Percentiles rank a stretch among this genome's conserved stretches.
Conservation (phyloP, 2,888 invertebrate species). For the Dendrolimus houi region DNA sequence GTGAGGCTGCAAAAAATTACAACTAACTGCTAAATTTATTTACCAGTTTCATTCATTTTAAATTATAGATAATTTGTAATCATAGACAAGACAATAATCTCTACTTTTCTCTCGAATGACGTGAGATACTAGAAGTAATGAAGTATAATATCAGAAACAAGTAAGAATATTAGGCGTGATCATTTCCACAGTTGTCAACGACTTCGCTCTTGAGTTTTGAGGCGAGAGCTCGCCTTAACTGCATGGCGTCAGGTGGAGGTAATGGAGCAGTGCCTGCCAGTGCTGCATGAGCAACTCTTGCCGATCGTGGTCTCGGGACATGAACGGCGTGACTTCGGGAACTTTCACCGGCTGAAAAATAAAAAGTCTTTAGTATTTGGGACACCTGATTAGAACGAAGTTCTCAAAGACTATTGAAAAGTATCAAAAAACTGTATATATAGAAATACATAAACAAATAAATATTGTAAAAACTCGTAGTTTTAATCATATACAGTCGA, state of each 20-base stretch:
- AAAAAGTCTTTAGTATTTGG: neutral
- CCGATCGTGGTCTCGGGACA: conserved; percentile 81
- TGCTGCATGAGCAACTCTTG: conserved; percentile 82
- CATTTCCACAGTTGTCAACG: conserved; percentile 63
- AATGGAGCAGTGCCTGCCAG: conserved; percentile 71
- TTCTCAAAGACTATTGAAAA: neutral
- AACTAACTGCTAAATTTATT: no score
- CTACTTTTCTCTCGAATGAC: no score
- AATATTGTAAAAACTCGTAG: neutral
- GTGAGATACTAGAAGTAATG: no score
- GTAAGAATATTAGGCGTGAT: conserved; percentile 4
- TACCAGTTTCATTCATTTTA: no score
- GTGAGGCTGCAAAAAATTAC: no score
- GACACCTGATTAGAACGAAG: neutral
- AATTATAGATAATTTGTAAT: no score
- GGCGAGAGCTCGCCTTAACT: conserved; percentile 89
- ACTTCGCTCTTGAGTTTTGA: conserved; percentile 91
- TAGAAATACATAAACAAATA: neutral
- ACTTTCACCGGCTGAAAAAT: conserved; percentile 73
- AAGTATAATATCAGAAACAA: conserved; percentile 1
- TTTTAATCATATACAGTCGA: neutral
- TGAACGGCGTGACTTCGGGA: conserved; percentile 47
- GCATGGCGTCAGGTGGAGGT: conserved; percentile 78
- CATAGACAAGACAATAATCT: no score
- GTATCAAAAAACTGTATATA: neutral